A percentile compares a stretch with the other conserved stretches of the same genome.
phyloP scores from a whole-genome alignment of 2,113 vertebrate genomes.

The Furnarius figulus region DNA sequence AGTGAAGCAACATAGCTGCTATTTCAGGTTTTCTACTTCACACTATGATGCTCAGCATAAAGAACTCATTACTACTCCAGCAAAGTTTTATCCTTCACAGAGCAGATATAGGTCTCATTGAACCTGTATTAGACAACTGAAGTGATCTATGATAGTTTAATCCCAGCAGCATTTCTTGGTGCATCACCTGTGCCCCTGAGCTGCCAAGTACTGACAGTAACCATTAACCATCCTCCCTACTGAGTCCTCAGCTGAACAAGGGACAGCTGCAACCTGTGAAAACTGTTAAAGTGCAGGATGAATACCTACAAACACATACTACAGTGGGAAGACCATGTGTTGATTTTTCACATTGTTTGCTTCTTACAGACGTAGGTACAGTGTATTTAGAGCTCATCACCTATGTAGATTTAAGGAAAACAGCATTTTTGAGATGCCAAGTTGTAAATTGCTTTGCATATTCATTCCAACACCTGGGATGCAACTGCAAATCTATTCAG shows the following conservation, averaged over 20 bases:
- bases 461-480: neutral
- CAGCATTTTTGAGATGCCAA: neutral
- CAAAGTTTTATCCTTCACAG: neutral
- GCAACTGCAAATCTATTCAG: neutral
- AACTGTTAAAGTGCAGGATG: neutral
- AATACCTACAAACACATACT: neutral
- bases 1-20: neutral
- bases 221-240: neutral
- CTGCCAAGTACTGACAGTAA: neutral
- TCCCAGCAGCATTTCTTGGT: neutral
- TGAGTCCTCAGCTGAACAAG: neutral
- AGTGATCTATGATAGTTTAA: neutral
- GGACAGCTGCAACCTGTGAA: neutral
- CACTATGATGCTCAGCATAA: neutral
- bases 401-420: neutral
- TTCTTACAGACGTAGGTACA: neutral
- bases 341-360: neutral
- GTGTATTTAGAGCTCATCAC: neutral
- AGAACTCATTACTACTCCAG: neutral
- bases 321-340: fast-evolving
- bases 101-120: neutral
- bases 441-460: neutral
- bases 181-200: neutral
- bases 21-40: neutral
- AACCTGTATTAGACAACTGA: neutral